Evolutionary conservation across 2,888 invertebrate genomes (phyloP), one percentile per base, ranked within the genome.

Genomic region (Phoenoteleia sp.): DNA sequence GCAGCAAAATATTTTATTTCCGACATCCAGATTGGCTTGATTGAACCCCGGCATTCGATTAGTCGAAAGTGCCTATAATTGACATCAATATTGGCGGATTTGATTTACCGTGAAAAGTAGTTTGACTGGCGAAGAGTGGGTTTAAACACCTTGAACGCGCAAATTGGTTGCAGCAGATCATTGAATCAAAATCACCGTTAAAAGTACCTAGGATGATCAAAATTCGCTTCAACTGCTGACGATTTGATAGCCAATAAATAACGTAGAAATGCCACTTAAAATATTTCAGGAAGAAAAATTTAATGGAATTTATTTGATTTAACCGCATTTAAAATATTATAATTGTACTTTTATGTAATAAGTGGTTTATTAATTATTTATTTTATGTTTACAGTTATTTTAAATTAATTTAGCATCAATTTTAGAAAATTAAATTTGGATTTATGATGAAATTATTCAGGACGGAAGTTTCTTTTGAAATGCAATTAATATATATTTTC

Each of bases 71-170:
- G 21, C 47, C 47, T 47, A 58, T 58, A 58, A 72, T 72, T 72
- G 58, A 23, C 47, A 58, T 60, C 47, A 72, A 60, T 58, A 72
- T 21, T 47, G 58, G 36, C 33, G 47, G 58, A 72, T 72, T 58
- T 58, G 58, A 72, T 72, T 72, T 47, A 60, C 23, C 36, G 71
- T 45, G 47, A 58, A 72, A 72, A 72, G 71, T 60, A 58, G 60
- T 74, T 62, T 52, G 27, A 52, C 13, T 19, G 39, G 7, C 4
- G 39, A 36, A 74, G 19, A 62, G 17, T 39, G 52, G 74, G 39
- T 60, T 62, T 74, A 25, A 62, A 62, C 74, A 47, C 58, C 60
- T 72, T 71, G 29, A 71, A 47, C 33, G 60, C 47, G 36, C 60
- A 58, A 74, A 62, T 74, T 74, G 62, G 49, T 62, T 25, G 36